Conservation (phyloP, 2,797 vertebrate species). For the Parauchenoglanis ngamensis region DNA sequence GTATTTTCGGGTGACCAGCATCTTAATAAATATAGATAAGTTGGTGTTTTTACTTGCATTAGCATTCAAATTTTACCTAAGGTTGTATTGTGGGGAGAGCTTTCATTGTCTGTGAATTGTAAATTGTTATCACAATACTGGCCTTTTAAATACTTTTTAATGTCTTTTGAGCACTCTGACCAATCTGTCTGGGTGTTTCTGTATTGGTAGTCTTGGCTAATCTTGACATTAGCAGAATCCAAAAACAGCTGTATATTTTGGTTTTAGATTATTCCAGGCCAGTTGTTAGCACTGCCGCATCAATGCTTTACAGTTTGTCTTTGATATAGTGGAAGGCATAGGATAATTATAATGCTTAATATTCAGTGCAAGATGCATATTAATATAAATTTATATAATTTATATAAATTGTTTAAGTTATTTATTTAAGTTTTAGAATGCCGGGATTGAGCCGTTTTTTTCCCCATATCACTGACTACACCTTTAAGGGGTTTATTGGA, state of each 20-base stretch:
- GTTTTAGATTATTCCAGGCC: background rate
- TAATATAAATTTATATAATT: too few relatives aligned
- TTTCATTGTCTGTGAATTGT: background rate
- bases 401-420: background rate
- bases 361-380: background rate
- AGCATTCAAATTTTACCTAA: background rate
- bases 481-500: conserved; percentile 16
- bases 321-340: background rate
- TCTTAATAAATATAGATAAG: background rate
- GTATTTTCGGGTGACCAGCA: background rate
- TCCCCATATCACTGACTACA: background rate
- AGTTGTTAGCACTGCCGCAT: background rate
- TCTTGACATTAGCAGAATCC: background rate
- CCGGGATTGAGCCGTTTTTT: background rate
- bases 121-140: background rate
- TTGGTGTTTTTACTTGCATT: background rate
- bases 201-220: background rate
- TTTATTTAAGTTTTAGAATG: background rate
- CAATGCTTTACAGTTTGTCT: background rate
- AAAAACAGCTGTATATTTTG: background rate
- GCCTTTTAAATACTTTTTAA: background rate
- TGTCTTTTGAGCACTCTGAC: background rate
- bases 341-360: background rate
- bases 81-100: background rate
- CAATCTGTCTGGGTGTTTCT: background rate